Evolutionary conservation across 2,888 invertebrate genomes (phyloP).

Genomic region (Acleris emargana): DNA sequence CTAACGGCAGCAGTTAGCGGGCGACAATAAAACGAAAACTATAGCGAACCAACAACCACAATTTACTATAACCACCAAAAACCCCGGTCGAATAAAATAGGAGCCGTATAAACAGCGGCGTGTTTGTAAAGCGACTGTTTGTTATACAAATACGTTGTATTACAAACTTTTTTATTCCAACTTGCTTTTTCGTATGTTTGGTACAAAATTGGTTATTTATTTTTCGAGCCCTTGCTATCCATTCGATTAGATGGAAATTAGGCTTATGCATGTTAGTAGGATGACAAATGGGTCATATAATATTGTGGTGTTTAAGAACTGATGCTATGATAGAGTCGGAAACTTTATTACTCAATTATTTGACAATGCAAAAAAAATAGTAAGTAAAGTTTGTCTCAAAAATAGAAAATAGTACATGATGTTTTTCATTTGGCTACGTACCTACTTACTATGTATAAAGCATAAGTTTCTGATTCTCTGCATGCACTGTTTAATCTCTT

Average conservation of each 20-base stretch:
- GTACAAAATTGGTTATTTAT: no score
- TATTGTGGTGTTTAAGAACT: no score
- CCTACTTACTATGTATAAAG: no score
- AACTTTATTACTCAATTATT: no score
- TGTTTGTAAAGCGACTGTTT: background rate
- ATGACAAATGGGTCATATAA: no score
- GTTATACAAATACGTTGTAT: conserved; percentile 4
- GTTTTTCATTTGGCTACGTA: background rate
- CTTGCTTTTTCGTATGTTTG: no score
- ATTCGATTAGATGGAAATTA: no score
- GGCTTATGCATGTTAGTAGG: no score
- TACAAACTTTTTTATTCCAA: background rate
- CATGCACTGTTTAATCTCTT: no score
- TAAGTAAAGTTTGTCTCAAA: background rate
- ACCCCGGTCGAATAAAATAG: conserved; percentile 2
- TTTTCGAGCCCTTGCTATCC: no score
- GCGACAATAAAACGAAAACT: conserved; percentile 64
- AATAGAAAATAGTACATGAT: background rate
- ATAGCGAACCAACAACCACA: conserved; percentile 54
- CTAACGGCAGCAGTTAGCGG: conserved; percentile 47
- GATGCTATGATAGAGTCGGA: no score
- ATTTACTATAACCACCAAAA: conserved; percentile 37
- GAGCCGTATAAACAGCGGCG: conserved; percentile 8
- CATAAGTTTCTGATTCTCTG: no score
- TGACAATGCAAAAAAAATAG: background rate